A percentile compares a stretch with the other conserved stretches of the same genome.
Conservation (phyloP, 1,140 invertebrate species). For the Scaptomyza pallida region DNA sequence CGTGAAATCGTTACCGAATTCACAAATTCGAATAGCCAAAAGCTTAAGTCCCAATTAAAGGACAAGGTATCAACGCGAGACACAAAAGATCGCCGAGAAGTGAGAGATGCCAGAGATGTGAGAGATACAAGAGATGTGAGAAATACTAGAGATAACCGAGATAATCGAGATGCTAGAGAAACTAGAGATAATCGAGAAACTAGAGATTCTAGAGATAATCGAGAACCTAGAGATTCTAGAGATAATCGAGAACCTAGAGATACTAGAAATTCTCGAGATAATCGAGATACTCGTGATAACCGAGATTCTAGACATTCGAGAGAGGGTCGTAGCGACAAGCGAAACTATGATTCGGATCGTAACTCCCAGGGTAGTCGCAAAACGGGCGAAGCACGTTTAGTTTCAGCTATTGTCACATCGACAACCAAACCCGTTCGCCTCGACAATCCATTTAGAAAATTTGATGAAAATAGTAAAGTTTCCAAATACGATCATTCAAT, state of each 20-base stretch:
- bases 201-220: constrained; percentile 3
- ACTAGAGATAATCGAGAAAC: no score
- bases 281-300: no score
- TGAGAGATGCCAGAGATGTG: no score
- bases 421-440: constrained; percentile 27
- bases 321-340: constrained; percentile 32
- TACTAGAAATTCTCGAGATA: no score
- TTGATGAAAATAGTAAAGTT: constrained; percentile 53
- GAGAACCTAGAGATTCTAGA: constrained; percentile 5
- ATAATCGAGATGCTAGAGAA: no score
- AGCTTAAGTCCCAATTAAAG: constrained; percentile 37
- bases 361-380: constrained; percentile 34
- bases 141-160: no score
- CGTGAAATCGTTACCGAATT: constrained; percentile 18
- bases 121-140: no score
- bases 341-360: constrained; percentile 50
- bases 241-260: neutral
- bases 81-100: constrained; percentile 9
- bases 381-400: constrained; percentile 37
- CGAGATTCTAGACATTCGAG: constrained; percentile 14
- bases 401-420: constrained; percentile 52
- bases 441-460: constrained; percentile 67
- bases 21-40: constrained; percentile 28
- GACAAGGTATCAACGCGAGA: constrained; percentile 29
- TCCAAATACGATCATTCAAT: constrained; percentile 54